Evolutionary conservation across 2,797 vertebrate genomes (phyloP), one percentile per base, ranked within the genome.

Genomic region (Notamacropus eugenii): DNA sequence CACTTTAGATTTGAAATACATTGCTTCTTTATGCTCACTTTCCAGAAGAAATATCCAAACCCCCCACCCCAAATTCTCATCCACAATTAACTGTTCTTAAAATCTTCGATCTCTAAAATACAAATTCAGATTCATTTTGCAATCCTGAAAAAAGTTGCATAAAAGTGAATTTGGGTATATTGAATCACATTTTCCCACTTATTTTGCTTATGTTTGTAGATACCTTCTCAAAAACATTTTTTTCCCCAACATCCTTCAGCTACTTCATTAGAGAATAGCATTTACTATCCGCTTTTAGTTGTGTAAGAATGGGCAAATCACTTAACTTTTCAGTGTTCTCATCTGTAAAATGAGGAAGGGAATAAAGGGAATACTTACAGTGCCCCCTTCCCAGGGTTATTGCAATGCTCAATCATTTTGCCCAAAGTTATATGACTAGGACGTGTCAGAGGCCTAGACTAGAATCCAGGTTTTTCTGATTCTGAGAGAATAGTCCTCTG

Each of bases 181-280:
- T 29, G 19, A 92, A 16, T 95, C 34, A 90, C 28, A 9, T 90
- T 52, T 31, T 31, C 10, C 29, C 3, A 55, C 10, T 55, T n/a
- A 55, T 55, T 95, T 9, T 94, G 29, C 62, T 59, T 91, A 50
- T 16, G 31, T 94, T 50, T 54, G 28, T 24, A 59, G 50, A 90
- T 92, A 52, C 16, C 22, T 55, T 90, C 90, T 92, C 92, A 52
- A 90, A 92, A 93, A 62, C 31, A 9, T 90, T 93, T 94, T 94
- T 54, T 11, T n/a, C 59, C 57, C 29, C 90, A 31, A 52, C 27
- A 50, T 54, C 10, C 62, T 87, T 34, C 93, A 52, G 27, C 74
- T 1, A 55, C 56, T 34, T 92, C 31, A 95, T 4, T 90, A 91
- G 56, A 95, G 58, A 92, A 62, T 57, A 55, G 74, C n/a, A 6